A percentile compares a stretch with the other conserved stretches of the same genome.
Evolutionary conservation across 30 jellyfish, hydroid and myxozoan species (phyloP).

Genomic region (Aurelia coerulea): DNA sequence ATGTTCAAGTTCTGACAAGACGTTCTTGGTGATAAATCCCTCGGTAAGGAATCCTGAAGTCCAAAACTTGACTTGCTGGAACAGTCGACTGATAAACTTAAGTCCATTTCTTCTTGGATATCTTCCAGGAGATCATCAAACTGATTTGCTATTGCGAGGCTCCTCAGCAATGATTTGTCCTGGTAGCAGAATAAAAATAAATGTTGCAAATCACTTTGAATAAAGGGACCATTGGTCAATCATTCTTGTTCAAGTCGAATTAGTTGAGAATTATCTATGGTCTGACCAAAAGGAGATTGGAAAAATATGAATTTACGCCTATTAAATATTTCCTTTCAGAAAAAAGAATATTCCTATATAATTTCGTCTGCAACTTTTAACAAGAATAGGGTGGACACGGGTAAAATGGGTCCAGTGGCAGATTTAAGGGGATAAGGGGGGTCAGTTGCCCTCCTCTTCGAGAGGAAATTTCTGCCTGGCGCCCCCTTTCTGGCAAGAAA

Average conservation of each 20-base stretch:
- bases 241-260: not conserved
- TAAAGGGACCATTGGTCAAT: too few species aligned
- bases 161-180: conserved; percentile 22
- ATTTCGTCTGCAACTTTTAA: too few species aligned
- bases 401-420: too few species aligned
- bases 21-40: conserved; percentile 26
- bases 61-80: conserved; percentile 2
- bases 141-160: conserved; percentile 52
- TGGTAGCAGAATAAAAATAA: not conserved
- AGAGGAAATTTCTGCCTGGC: too few species aligned
- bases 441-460: too few species aligned
- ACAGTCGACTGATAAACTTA: not conserved
- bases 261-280: not conserved
- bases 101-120: not conserved
- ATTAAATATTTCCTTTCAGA: too few species aligned
- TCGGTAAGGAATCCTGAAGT: not conserved
- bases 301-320: too few species aligned
- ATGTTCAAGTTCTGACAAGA: not conserved
- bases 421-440: too few species aligned
- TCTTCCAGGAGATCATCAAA: conserved; percentile 2
- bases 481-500: too few species aligned
- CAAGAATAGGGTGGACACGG: too few species aligned
- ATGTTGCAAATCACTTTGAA: not conserved
- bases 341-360: too few species aligned
- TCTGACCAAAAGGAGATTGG: too few species aligned